Evolutionary conservation across 2,888 invertebrate genomes (phyloP), one percentile per base, ranked within the genome.

Genomic region (Antheraea yamamai): DNA sequence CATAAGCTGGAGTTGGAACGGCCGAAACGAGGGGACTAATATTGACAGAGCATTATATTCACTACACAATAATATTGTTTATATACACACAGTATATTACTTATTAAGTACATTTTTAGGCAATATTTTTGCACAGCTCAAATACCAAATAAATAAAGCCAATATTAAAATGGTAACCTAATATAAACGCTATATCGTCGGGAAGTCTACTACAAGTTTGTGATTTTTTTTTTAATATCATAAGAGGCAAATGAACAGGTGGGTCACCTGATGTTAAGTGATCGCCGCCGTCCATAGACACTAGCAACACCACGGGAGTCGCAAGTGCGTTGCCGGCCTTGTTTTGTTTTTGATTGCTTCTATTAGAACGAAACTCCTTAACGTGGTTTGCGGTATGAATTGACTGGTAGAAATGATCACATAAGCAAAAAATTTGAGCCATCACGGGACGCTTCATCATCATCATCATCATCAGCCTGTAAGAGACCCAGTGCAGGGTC

Each of bases 1-100:
- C 83, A 87, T 84, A 83, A 82, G 83, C 81, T 81, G 83, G 86
- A 89, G 89, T 90, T 89, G 87, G 87, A 87, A 89, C 84, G 83
- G 81, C 78, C 77, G 77, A 83, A 82, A 81, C 80, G 83, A 82
- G 85, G 85, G 80, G 79, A 79, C 79, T 80, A 88, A 85, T 89
- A 87, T 87, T 85, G 83, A 85, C 80, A 77, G 78, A 81, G 74
- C 70, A 47, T 74, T 55, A 61, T 16, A 61, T 47, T 35, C 71
- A 39, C 47, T 20, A 20, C 47, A 75, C 61, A 75, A 20, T 72
- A 26, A 72, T 74, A 4, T 70, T 30, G 55, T 71, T 23, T 58
- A 87, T 85, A 86, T 81, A 81, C 82, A 76, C 72, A 26, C 18
- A 26, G 2, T 16, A 26, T 14, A 66, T 66, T 18, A 16, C 3